Conservation (phyloP, 2,888 invertebrate species). For the Smittia sp. region DNA sequence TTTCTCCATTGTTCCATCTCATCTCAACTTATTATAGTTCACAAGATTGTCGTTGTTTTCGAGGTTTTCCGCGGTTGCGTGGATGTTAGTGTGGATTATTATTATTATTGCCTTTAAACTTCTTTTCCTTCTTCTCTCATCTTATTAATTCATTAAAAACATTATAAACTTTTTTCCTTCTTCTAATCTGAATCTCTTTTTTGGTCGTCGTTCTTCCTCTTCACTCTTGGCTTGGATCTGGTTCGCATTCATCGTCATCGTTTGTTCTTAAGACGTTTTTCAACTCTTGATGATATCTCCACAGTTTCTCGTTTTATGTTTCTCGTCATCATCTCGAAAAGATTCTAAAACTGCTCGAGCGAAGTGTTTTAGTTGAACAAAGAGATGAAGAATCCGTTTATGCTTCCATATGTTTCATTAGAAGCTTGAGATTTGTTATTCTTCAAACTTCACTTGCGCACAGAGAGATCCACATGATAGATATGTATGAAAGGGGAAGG, state of each 20-base stretch:
- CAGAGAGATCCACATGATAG: not conserved
- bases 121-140: not conserved
- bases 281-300: not conserved
- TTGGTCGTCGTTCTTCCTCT: not conserved
- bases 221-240: not conserved
- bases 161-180: conserved; percentile 26
- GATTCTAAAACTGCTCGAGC: too few relatives aligned
- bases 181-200: conserved; percentile 9
- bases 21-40: conserved; percentile 12
- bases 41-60: conserved; percentile 22
- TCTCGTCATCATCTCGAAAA: not conserved
- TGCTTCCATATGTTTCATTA: not conserved
- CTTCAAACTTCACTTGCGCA: conserved; percentile 3
- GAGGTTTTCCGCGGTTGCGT: not conserved
- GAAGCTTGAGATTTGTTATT: not conserved
- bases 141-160: conserved; percentile 39
- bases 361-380: too few relatives aligned
- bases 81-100: conserved; percentile 30
- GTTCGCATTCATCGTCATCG: conserved; percentile 27
- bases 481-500: too few relatives aligned
- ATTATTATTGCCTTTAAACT: not conserved
- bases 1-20: conserved; percentile 6
- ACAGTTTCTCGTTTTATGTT: not conserved
- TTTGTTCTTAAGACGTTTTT: conserved; percentile 8
- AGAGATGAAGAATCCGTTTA: too few relatives aligned